Percentiles rank a stretch among this genome's conserved stretches.
These are phyloP conservation scores for Cynopterus brachyotis DNA, from an alignment of 2,113 vertebrate genomes.

Conservation along the genomic window DNA sequence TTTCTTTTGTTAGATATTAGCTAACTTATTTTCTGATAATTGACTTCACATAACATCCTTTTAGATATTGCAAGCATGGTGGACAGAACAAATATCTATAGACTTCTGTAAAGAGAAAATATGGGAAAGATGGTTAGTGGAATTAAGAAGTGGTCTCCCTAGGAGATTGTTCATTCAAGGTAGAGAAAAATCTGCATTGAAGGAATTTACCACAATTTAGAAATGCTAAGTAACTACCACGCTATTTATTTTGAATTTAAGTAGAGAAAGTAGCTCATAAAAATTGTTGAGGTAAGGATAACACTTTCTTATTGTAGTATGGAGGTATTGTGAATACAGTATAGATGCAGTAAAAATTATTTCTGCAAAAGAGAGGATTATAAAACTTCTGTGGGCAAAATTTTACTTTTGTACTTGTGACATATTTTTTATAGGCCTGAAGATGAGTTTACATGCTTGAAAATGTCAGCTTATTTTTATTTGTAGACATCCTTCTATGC, in stretches of 20 bases:
- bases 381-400: not conserved
- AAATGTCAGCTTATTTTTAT: slow-evolving; percentile 27
- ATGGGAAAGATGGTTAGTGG: not conserved
- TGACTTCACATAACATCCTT: not conserved
- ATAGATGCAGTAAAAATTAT: not conserved
- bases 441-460: not conserved
- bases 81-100: not conserved
- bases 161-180: not conserved
- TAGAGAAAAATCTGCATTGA: not conserved
- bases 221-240: not conserved
- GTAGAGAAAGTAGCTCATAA: not conserved
- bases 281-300: not conserved
- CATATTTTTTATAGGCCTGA: not conserved
- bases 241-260: slow-evolving; percentile 6
- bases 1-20: not conserved
- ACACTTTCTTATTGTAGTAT: not conserved
- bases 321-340: not conserved
- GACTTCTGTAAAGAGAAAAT: not conserved
- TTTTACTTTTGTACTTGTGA: slow-evolving; percentile 14
- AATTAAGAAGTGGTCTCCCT: not conserved
- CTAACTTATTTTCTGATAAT: not conserved
- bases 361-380: not conserved
- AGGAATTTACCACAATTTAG: not conserved
- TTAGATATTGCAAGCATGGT: not conserved
- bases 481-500: not conserved